Evolutionary conservation across 2,113 vertebrate species (phyloP).

Genomic region (Hipposideros armiger): DNA sequence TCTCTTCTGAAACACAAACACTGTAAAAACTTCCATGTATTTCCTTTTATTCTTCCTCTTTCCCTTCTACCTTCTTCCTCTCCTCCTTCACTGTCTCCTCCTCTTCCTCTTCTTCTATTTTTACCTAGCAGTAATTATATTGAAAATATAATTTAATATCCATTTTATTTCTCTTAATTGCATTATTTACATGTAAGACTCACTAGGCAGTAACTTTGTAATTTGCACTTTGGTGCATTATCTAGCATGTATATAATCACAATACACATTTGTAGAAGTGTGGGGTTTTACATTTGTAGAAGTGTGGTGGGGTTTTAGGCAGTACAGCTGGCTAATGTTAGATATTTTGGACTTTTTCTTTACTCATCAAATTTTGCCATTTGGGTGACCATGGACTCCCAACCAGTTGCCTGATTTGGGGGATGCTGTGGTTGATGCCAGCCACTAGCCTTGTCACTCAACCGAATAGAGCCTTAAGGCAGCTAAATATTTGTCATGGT

Average conservation of each 20-base stretch:
- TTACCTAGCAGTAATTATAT: background rate
- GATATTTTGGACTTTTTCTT: constrained; percentile 44
- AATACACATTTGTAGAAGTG: background rate
- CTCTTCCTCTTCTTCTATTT: background rate
- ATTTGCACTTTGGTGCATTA: background rate
- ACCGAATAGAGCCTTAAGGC: background rate
- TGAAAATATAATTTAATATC: constrained; percentile 26
- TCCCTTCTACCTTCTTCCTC: background rate
- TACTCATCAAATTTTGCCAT: background rate
- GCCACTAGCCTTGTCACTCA: background rate
- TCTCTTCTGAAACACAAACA: constrained; percentile 20
- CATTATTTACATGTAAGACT: background rate
- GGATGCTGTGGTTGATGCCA: background rate
- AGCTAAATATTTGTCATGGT: constrained; percentile 4
- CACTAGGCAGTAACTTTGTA: background rate
- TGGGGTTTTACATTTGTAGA: too few relatives aligned
- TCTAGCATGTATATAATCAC: background rate
- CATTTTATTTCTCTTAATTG: constrained; percentile 49
- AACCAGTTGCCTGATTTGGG: background rate
- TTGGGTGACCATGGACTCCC: background rate
- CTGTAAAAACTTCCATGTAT: background rate
- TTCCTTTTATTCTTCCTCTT: background rate
- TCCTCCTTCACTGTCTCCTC: background rate
- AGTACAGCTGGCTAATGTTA: background rate
- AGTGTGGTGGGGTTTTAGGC: background rate